Base-by-base conservation (phyloP, 2,888 invertebrate genomes). In the Psylliodes chrysocephalus region DNA sequence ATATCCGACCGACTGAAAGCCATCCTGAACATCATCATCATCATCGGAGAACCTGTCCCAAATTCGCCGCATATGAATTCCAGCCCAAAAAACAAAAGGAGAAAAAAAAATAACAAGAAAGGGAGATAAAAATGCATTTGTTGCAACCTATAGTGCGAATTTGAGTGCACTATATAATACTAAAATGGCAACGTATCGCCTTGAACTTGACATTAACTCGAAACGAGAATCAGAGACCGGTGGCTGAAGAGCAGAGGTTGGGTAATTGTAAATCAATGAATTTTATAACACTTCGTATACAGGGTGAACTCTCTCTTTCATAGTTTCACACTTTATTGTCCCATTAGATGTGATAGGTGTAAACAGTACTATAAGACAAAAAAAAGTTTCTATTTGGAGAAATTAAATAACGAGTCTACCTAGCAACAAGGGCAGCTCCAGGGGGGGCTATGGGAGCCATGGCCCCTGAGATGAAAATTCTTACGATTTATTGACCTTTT, bases 171-270 rank as follows among this genome's bases (percentile, higher is more conserved):
- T 59, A 56, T 59, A 56, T 63, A 60, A 64, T 67, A 63, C 66
- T 52, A 56, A 68, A 80, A 79, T 74, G 78, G 72, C 79, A 76
- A 75, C 69, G 78, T 77, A 76, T 77, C 67, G 64, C 79, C 80
- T 81, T 81, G 80, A 81, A 80, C 79, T 78, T 77, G 75, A 68
- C 57, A 40, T 28, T 60, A 44, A 49, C 42, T 47, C 40, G 47
- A 17, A 49, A 30, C 49, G 14, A 19, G 49, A 28, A 28, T 17
- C 49, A 30, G 30, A 28, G 28, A 28, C 49, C 44, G 30, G 12
- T 30, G 44, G 14, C 46, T 25, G 17, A 19, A 15, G 38, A 40
- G 35, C 22, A 30, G 28, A 42, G 25, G 54, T 54, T 54, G 55
- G 55, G 15, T 55, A 55, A 44, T 55, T 38, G 30, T 33, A 52